Evolutionary conservation across 2,797 vertebrate genomes (phyloP), one percentile per base, ranked within the genome.

Genomic region (Lithobates pipiens): DNA sequence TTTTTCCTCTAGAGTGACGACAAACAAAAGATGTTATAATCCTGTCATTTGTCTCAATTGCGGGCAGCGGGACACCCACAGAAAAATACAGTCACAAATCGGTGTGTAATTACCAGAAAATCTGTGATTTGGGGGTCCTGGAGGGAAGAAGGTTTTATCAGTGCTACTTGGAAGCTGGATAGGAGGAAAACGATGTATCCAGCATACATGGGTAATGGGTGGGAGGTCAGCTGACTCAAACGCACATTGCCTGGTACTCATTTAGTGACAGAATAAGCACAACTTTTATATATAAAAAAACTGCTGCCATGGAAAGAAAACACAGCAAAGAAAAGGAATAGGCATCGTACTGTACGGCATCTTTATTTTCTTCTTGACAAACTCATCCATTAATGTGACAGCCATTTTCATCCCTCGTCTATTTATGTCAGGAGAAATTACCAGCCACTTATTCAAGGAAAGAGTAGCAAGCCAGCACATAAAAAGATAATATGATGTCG

Each of bases 21-120:
- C 73, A 54, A 75, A 76, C 63, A 76, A 82, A 74, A 34, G 82
- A 70, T 25, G 18, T 54, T 39, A 36, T 71, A 84, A 83, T 83
- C 63, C 73, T 34, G 73, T 77, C 29, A 83, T 84, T 71, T 42
- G 32, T 25, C 63, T 70, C 39, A 11, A 65, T 71, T n/a, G 46
- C 2, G 23, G 79, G 13, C 85, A 25, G 85, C 15, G 29, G 79
- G 85, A 82, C 36, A 44, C 36, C 73, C 34, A 42, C 9, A 76
- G 65, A 70, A 68, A 81, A 44, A 70, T 54, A 63, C 10, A 74
- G 5, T 25, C 25, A 21, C n/a, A 32, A 27, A 61, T 57, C 63
- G 0, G 57, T 16, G 61, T 69, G 29, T 70, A 82, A 86, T 82
- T 82, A 72, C 85, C 79, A 71, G 44, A 18, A 77, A 50, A 65